These are phyloP conservation scores for Sarcophaga variegata DNA, from an alignment of 2,888 invertebrate genomes.

Conservation along the genomic window DNA sequence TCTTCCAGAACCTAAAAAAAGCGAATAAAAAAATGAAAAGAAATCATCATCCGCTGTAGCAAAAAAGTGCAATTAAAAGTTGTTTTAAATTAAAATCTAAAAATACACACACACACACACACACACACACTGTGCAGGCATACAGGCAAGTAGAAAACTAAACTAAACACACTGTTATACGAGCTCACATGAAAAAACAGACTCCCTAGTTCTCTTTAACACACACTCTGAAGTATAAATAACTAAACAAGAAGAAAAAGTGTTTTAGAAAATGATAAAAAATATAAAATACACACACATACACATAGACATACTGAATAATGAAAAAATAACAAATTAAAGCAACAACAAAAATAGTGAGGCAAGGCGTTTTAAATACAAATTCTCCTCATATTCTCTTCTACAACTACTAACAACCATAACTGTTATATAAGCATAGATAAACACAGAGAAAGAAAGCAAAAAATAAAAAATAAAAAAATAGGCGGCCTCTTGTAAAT, in stretches of 20 bases:
- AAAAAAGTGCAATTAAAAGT: constrained; percentile 80
- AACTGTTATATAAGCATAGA: neutral
- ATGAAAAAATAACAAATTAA: constrained; percentile 43
- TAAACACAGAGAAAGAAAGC: constrained; percentile 55
- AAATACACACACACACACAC: constrained; percentile 59
- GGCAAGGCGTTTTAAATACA: constrained; percentile 73
- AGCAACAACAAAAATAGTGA: constrained; percentile 36
- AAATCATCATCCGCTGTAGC: constrained; percentile 67
- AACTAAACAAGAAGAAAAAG: constrained; percentile 69
- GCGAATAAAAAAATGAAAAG: constrained; percentile 69
- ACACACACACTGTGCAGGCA: constrained; percentile 1
- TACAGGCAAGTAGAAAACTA: neutral
- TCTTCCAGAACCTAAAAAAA: constrained; percentile 73
- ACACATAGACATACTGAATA: constrained; percentile 35
- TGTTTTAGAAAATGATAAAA: constrained; percentile 66
- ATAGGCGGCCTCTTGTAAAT: constrained; percentile 76
- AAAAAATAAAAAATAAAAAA: constrained; percentile 70
- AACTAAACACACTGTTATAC: neutral
- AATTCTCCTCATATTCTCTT: neutral
- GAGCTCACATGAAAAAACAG: too few species aligned
- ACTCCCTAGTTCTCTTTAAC: constrained; percentile 5
- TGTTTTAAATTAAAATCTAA: constrained; percentile 70
- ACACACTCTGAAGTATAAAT: constrained; percentile 23
- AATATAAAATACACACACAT: neutral
- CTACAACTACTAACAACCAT: neutral